Base-by-base conservation (phyloP, 2,888 invertebrate genomes). In the Melipona bicolor region DNA sequence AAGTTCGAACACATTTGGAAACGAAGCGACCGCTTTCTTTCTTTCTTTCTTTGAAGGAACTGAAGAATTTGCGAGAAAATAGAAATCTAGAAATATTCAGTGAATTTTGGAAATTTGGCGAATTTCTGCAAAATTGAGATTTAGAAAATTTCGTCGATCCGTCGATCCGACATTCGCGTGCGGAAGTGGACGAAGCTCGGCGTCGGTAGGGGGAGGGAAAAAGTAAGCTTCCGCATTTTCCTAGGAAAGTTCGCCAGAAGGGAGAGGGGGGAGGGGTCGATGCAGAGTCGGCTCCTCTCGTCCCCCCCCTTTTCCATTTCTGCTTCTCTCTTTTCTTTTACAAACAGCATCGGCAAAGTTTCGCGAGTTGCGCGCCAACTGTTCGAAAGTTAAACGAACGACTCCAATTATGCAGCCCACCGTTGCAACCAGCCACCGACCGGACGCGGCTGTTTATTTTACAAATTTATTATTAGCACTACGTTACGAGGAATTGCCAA, bases 341-440 rank as follows among this genome's bases (percentile, higher is more conserved):
- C 49, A 56, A 56, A 86, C 89, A 82, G 85, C 91, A 88, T 85
- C 84, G 85, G 73, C 87, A 90, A 92, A 91, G 90, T 90, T 92
- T 87, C 86, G 83, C 86, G 88, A 88, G 86, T 82, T 79, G 87
- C 82, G 90, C 87, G 85, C 87, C 88, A 89, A 91, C 90, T 91
- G 89, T 87, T 87, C 88, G 89, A 89, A 92, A 92, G 91, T 93
- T 92, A 90, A 92, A 91, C 91, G 91, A 91, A 92, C 92, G 91
- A 91, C 91, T 88, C 91, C 92, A 93, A 92, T 93, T 93, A 93
- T 93, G 91, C 91, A 91, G 88, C 87, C 85, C 87, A 87, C 82
- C 89, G 90, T 83, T 89, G 85, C 87, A 89, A 85, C 87, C 84
- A 88, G 86, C 87, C 84, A 69, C 83, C 64, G 79, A 43, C 78